Conservation (phyloP, 2,797 vertebrate species). For the Fistularia commersonii region DNA sequence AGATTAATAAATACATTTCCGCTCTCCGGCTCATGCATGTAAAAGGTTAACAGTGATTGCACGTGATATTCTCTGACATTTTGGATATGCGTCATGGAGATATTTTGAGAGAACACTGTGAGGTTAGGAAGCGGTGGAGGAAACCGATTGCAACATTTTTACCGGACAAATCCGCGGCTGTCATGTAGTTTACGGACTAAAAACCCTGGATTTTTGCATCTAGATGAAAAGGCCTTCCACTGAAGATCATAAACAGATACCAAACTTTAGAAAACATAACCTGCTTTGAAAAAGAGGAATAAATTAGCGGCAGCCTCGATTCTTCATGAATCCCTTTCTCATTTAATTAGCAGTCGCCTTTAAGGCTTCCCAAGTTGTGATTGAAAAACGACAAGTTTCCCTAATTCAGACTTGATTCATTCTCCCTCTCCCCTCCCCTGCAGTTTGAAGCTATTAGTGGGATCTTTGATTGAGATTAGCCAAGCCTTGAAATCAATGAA, state of each 20-base stretch:
- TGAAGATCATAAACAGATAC: conserved; percentile 15
- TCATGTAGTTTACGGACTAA: not conserved
- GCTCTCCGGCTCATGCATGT: no score
- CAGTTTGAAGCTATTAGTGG: conserved; percentile 60
- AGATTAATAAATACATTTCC: conserved; percentile 11
- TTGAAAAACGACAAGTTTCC: conserved; percentile 34
- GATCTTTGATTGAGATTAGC: conserved; percentile 70
- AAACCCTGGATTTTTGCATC: conserved; percentile 4
- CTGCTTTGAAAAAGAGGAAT: conserved; percentile 17
- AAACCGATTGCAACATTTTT: not conserved
- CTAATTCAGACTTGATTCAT: conserved; percentile 44
- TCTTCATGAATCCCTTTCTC: conserved; percentile 12
- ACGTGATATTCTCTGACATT: conserved; percentile 33
- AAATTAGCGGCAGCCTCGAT: no score
- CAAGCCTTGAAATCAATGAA: conserved; percentile 65
- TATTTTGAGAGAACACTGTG: conserved; percentile 15
- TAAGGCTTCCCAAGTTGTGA: conserved; percentile 26
- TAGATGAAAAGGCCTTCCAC: conserved; percentile 3
- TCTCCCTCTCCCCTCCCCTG: conserved; percentile 36
- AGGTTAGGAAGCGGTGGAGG: conserved; percentile 16
- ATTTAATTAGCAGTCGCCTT: conserved; percentile 41
- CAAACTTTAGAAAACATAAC: conserved; percentile 13
- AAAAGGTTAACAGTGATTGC: conserved; percentile 29
- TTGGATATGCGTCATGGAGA: conserved; percentile 3
- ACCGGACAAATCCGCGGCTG: not conserved